Evolutionary conservation across 2,113 vertebrate species (phyloP), one percentile per base, ranked within the genome.

Genomic region (Amblyopsis rosae): DNA sequence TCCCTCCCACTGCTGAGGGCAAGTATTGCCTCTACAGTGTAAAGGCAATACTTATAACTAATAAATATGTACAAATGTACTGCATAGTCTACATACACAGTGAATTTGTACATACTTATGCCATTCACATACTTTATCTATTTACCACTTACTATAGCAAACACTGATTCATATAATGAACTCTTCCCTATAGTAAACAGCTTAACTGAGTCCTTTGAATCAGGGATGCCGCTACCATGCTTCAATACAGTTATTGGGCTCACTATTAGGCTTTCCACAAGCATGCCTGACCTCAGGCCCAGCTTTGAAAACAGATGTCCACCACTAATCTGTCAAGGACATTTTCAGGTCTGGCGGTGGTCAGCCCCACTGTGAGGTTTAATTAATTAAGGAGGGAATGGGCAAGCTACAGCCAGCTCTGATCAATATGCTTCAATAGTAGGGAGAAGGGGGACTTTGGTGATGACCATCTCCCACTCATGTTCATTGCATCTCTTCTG

Each of bases 341-440:
- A 67, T 59, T 51, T 67, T 53, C 46, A 19, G 13, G 60, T 15
- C 47, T 35, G 35, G 26, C 33, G 64, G 9, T 70, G 56, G 46
- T 70, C 47, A 64, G 0, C 12, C 33, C 35, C 60, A 45, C 65
- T 15, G 65, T 75, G 65, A 78, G 9, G 56, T 50, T 79, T 77
- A 75, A 80, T 83, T 80, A 76, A 80, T 84, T 70, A 81, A 65
- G 46, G 32, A 57, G 57, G 45, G n/a, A 63, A 35, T 45, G 13
- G 2, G 3, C 26, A 63, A 9, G 66, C 53, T 45, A 9, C 3
- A 12, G 50, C 49, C 61, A 47, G 70, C 67, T 48, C 19, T 5
- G 78, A 87, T 86, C 82, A 77, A 88, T 87, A 73, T 69, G 57
- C 72, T 58, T 56, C 0, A 3, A 11, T 15, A 47, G 13, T n/a